Percentiles rank a stretch among this genome's conserved stretches.
phyloP scores from a whole-genome alignment of 2,888 invertebrate genomes.

The Drosophila ochracea region DNA sequence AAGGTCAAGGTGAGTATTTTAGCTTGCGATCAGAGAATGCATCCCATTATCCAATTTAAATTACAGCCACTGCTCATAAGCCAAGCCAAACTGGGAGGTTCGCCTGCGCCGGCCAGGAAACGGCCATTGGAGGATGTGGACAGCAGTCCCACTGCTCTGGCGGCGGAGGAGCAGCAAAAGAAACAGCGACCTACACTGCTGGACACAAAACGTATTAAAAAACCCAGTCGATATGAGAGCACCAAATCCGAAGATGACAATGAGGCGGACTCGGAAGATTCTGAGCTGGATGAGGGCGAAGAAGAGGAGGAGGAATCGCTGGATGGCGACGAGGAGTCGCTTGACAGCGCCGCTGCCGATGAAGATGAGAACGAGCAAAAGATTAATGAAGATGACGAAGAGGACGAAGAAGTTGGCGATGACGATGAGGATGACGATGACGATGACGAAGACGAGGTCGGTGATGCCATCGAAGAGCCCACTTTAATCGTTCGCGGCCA shows the following conservation, averaged over 20 bases:
- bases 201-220: slow-evolving; percentile 82
- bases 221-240: slow-evolving; percentile 82
- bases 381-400: slow-evolving; percentile 68
- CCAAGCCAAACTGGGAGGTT: slow-evolving; percentile 75
- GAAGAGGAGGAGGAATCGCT: slow-evolving; percentile 69
- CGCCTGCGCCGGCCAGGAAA: slow-evolving; percentile 68
- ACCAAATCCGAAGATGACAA: slow-evolving; percentile 79
- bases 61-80: slow-evolving; percentile 81
- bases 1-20: slow-evolving; percentile 79
- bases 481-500: slow-evolving; percentile 89
- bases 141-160: slow-evolving; percentile 51
- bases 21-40: neutral
- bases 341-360: slow-evolving; percentile 82
- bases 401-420: slow-evolving; percentile 27
- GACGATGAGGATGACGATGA: slow-evolving; percentile 76
- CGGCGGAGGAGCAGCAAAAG: slow-evolving; percentile 67
- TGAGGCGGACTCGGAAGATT: slow-evolving; percentile 67
- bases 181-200: slow-evolving; percentile 81
- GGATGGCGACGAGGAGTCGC: slow-evolving; percentile 77
- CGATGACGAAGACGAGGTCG: slow-evolving; percentile 83
- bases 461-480: slow-evolving; percentile 91
- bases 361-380: slow-evolving; percentile 74
- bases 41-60: slow-evolving; percentile 1
- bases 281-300: slow-evolving; percentile 67
- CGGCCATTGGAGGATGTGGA: slow-evolving; percentile 71